Evolutionary conservation across 1,140 invertebrate species (phyloP).

Genomic region (Stegodyphus dumicola): DNA sequence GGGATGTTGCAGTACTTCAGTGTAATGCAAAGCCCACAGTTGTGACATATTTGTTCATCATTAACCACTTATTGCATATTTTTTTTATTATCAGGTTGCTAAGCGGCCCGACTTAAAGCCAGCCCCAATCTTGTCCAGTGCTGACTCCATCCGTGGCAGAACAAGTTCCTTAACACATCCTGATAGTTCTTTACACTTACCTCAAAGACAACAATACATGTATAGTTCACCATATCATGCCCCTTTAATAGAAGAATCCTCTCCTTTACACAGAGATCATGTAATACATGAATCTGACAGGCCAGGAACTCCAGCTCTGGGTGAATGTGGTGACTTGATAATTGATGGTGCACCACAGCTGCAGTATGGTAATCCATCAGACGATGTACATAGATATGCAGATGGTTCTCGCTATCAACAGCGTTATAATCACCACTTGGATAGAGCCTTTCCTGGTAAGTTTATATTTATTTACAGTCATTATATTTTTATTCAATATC

Average conservation of each 20-base stretch:
- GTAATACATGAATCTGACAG: constrained; percentile 22
- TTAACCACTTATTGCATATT: no score
- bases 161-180: constrained; percentile 4
- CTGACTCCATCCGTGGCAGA: constrained; percentile 11
- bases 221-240: constrained; percentile 11
- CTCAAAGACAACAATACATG: constrained; percentile 17
- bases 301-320: constrained; percentile 21
- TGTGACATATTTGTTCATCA: no score
- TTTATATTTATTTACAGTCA: background rate
- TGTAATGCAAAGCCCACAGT: no score
- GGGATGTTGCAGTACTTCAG: no score
- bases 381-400: constrained; percentile 12
- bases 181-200: background rate
- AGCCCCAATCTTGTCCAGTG: no score
- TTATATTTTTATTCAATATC: no score
- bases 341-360: background rate
- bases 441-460: constrained; percentile 27
- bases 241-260: constrained; percentile 6
- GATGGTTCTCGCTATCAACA: constrained; percentile 5
- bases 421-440: background rate
- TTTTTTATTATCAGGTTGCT: no score
- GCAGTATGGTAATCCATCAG: constrained; percentile 9
- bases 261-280: background rate
- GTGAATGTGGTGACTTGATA: constrained; percentile 1
- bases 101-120: no score